Evolutionary conservation across 2,113 vertebrate genomes (phyloP), one percentile per base, ranked within the genome.

Genomic region (Oncorhynchus clarkii): DNA sequence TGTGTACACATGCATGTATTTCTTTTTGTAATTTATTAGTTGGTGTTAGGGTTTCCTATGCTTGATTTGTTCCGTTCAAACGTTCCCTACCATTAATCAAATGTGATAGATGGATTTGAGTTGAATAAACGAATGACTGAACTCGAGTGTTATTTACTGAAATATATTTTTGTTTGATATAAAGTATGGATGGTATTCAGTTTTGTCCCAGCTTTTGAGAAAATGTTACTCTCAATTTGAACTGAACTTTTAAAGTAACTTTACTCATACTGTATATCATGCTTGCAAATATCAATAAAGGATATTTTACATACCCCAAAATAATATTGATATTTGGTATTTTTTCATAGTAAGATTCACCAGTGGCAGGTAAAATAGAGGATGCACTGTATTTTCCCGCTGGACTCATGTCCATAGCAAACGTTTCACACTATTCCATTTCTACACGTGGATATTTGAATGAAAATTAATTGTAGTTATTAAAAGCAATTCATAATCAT

Each of bases 221-320:
- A 67, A 60, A 60, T 60, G 16, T n/a, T 60, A n/a, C 20, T n/a
- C 59, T 60, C 7, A 60, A 60, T 60, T 60, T 60, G 59, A 20
- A 22, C 20, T 20, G 4, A 60, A 22, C 59, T 62, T 20, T 18
- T 62, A 62, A 24, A 62, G 8, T 22, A 57, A 22, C 11, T 62
- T 78, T 13, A 49, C 14, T 82, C 71, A 60, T 85, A 27, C 27
- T 27, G 27, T 27, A 86, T 76, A 84, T 54, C 51, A 54, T 86
- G 91, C 87, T 88, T 90, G 87, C 86, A 90, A 92, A 88, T 85
- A 89, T 85, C 84, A 93, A 93, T 94, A 93, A 93, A 93, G 73
- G 75, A 89, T 91, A 91, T 92, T 92, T 91, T 93, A 89, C 87
- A 89, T 85, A 89, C 82, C 75, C 69, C 80, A 54, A 60, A 45